Percentiles rank a stretch among this genome's conserved stretches.
phyloP scores from a whole-genome alignment of 2,888 invertebrate species.

The Schizaphis graminum region DNA sequence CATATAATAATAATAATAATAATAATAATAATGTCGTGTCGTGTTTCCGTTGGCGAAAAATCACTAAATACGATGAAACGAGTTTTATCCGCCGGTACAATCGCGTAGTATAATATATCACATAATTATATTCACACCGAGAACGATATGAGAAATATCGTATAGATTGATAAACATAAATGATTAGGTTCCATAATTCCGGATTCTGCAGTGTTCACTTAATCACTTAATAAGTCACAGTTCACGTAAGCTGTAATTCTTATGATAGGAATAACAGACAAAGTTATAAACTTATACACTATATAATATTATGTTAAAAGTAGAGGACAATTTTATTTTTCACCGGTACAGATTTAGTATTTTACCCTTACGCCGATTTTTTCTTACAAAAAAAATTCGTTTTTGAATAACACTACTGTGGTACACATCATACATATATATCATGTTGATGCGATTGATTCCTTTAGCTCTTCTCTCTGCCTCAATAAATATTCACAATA shows the following conservation, averaged over 20 bases:
- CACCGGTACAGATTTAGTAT: neutral
- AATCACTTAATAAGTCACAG: too few relatives aligned
- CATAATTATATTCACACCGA: neutral
- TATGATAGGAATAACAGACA: neutral
- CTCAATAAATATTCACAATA: neutral
- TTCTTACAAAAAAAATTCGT: neutral
- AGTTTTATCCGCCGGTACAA: neutral
- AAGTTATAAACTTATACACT: neutral
- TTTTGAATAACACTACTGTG: neutral
- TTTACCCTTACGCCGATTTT: neutral
- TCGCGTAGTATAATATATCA: neutral
- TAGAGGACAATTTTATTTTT: neutral
- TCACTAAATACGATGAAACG: neutral
- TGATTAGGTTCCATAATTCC: neutral
- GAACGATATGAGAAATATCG: neutral
- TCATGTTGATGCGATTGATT: neutral
- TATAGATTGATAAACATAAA: neutral
- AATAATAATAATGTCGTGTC: neutral
- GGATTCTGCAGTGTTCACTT: neutral
- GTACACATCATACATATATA: neutral
- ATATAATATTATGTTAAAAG: neutral
- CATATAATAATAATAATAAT: neutral
- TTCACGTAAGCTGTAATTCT: neutral
- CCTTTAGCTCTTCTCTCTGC: neutral
- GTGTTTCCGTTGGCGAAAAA: neutral